Base-by-base conservation (phyloP, 2,113 vertebrate species). In the Peromyscus maniculatus region DNA sequence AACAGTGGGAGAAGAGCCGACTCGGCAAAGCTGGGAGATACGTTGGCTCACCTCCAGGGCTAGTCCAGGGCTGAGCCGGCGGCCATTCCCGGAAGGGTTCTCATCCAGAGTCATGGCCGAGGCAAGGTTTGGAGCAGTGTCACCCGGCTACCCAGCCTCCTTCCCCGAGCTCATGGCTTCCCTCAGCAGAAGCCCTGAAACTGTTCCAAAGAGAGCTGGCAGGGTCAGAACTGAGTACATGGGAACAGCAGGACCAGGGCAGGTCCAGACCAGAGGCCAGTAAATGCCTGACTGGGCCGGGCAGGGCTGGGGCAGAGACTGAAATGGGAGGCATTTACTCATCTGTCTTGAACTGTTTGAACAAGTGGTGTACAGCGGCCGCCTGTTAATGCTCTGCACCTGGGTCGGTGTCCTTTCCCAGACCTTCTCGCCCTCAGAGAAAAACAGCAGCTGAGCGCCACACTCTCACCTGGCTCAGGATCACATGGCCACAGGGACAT, bases 251-350 rank as follows among this genome's bases (percentile, higher is more conserved):
- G 89, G 39, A 43, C 9, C 28, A 3, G 49, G 52, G 2, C 11
- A 69, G 15, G 52, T 57, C 67, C 46, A 43, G n/a, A 33, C 19
- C 19, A 22, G 64, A 87, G 43, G 12, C 67, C 75, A 43, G 0
- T 5, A 39, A 80, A n/a, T 49, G 62, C 74, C 39, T 62, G 39
- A 5, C 7, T 1, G 3, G 95, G 46, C 77, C 31, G 31, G 43
- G 11, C 87, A 74, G 69, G 15, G 9, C 7, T 3, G 1, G 1
- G 21, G 10, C 21, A 2, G 7, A 28, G 21, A 15, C 3, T 3
- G 10, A 43, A 13, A 72, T 13, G 55, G 10, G 72, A 77, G 39
- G 33, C 28, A 26, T 13, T 59, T 16, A 0, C 46, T 36, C 7
- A 16, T 28, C 66, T 39, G 13, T 66, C 33, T n/a, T 43, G n/a